Percentiles rank a stretch among this genome's conserved stretches.
Conservation (phyloP, 2,797 vertebrate species). For the Manis crassicaudata region DNA sequence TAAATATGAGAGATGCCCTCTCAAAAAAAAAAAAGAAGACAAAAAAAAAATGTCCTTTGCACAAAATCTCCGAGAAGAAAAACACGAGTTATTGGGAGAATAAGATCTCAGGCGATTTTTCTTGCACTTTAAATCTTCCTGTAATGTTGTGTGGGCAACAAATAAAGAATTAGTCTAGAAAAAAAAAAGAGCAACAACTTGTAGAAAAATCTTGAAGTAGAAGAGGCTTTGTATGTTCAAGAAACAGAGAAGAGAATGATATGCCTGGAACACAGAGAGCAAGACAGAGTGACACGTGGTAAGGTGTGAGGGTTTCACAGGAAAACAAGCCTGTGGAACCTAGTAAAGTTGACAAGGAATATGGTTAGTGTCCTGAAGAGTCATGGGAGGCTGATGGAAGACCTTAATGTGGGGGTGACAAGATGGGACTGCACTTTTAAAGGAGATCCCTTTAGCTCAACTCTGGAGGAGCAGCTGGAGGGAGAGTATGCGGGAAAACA, state of each 20-base stretch:
- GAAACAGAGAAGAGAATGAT: background rate
- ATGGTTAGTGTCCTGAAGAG: background rate
- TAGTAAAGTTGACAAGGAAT: background rate
- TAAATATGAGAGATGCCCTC: too few relatives aligned
- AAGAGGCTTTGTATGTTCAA: background rate
- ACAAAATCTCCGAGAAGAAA: background rate
- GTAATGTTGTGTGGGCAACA: background rate
- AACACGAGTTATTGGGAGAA: background rate
- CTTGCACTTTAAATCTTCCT: slow-evolving; percentile 1
- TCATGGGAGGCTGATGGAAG: background rate
- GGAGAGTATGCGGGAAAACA: background rate
- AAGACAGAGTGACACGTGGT: background rate
- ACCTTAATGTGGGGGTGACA: background rate
- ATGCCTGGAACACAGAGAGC: background rate
- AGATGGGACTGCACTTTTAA: background rate
- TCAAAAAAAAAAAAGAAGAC: too few relatives aligned
- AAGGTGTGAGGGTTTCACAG: background rate
- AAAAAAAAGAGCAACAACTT: too few relatives aligned
- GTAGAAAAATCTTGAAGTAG: background rate
- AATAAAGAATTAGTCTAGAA: background rate
- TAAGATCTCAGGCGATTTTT: background rate
- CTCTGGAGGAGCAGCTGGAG: background rate
- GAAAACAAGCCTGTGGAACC: background rate
- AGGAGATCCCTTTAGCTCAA: background rate
- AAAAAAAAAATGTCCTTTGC: background rate